phyloP scores from a whole-genome alignment of 1,140 invertebrate genomes.

The Trissolcus basalis region DNA sequence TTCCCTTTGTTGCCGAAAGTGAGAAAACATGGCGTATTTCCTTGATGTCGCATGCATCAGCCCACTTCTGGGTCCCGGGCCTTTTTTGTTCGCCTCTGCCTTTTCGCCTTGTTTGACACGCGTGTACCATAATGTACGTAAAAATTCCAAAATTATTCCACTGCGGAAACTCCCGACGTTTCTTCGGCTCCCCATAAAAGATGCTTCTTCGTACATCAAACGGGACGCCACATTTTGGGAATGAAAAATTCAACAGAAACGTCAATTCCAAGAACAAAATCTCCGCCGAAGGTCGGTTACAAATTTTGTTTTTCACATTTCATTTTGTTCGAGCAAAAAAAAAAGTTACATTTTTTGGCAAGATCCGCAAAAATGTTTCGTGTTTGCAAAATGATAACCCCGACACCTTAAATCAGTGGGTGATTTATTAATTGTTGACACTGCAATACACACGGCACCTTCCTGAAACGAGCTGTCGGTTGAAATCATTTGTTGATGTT shows the following conservation, averaged over 20 bases:
- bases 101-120: slow-evolving; percentile 41
- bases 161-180: slow-evolving; percentile 9
- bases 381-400: too few relatives aligned
- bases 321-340: too few relatives aligned
- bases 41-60: slow-evolving; percentile 22
- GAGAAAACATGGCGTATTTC: slow-evolving; percentile 43
- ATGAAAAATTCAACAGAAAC: too few relatives aligned
- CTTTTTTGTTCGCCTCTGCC: slow-evolving; percentile 6
- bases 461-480: slow-evolving; percentile 34
- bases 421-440: slow-evolving; percentile 52
- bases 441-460: slow-evolving; percentile 42
- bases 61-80: too few relatives aligned
- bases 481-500: slow-evolving; percentile 45
- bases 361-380: too few relatives aligned
- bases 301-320: too few relatives aligned
- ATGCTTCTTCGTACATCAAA: slow-evolving; percentile 10
- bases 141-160: slow-evolving; percentile 18
- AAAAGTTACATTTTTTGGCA: too few relatives aligned
- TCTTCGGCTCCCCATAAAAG: slow-evolving; percentile 2
- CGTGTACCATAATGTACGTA: slow-evolving; percentile 13
- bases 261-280: too few relatives aligned
- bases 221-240: not conserved
- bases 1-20: slow-evolving; percentile 39
- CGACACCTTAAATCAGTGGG: slow-evolving; percentile 12
- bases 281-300: too few relatives aligned